Base-by-base conservation (phyloP, 2,888 invertebrate species). In the Junonia oenone region DNA sequence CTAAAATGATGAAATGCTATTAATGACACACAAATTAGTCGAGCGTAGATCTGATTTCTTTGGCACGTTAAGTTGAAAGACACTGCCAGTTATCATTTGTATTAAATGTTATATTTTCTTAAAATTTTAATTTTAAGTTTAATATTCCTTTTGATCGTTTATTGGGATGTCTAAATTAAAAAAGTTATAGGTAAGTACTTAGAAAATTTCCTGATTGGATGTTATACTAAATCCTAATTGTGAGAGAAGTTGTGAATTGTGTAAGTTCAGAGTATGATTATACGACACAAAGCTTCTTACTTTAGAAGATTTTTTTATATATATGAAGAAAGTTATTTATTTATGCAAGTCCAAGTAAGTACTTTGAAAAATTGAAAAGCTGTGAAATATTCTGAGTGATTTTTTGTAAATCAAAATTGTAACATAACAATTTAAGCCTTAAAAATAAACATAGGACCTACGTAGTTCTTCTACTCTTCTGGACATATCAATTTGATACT, bases 1-100 rank as follows among this genome's bases (percentile, higher is more conserved):
- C 19, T 35, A 49, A 17, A 29, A 40, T 29, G 49, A 8, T 29
- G 37, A 45, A 55, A 45, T 9, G 11, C 11, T 49, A 37, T 46
- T 4, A 31, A 15, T 11, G 29, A 31, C 1, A 14, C 27, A 45
- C 26, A 11, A n/a, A 27, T 31, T 40, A 22, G 9, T 43, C 15
- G 26, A 47, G 33, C 8, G 22, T 43, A 26, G 43, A 43, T 26
- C 43, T 26, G 13, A 13, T 48, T 35, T 53, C n/a, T 48, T 56
- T 59, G 51, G 29, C 51, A 51, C 53, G 14, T 52, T 50, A 14
- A 35, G 26, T 56, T 51, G 17, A 51, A 56, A 56, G 47, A 52
- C 43, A 63, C 61, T 58, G 57, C 63, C 58, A 52, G 50, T 56
- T 13, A 45, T 51, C n/a, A 11, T 52, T 52, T 46, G 14, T 29